Evolutionary conservation across 2,888 invertebrate genomes (phyloP).

Genomic region (Macrosiphum euphorbiae): DNA sequence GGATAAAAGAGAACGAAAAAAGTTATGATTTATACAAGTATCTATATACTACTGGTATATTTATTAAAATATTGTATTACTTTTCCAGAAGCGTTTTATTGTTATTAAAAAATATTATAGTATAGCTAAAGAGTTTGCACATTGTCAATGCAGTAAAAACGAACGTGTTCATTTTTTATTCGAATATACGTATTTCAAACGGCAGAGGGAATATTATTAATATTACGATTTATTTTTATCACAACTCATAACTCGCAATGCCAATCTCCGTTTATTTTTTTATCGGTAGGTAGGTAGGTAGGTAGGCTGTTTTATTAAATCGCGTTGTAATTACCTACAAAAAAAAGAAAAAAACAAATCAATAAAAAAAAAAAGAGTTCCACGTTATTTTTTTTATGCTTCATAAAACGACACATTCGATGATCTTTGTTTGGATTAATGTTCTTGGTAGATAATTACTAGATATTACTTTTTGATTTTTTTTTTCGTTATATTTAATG

Average conservation of each 20-base stretch:
- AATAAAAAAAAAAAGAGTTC: neutral
- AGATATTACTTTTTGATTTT: neutral
- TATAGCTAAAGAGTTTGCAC: neutral
- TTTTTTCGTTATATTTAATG: neutral
- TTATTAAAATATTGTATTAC: neutral
- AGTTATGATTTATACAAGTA: neutral
- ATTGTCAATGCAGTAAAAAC: conserved; percentile 32
- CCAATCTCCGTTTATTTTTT: conserved; percentile 30
- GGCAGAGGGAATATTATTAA: neutral
- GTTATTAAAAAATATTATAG: conserved; percentile 26
- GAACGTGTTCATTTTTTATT: neutral
- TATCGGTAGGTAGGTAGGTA: neutral
- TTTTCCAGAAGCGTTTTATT: neutral
- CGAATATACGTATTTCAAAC: neutral
- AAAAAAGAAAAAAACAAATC: neutral
- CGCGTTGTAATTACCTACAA: conserved; percentile 16
- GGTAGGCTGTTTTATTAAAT: conserved; percentile 34
- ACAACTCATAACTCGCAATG: neutral
- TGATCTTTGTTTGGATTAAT: neutral
- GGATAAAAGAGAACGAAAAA: neutral
- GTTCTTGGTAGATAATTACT: neutral
- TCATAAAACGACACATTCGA: neutral
- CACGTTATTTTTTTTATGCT: neutral
- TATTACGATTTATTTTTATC: conserved; percentile 33
- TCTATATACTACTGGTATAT: neutral